These are phyloP conservation scores for Helogale parvula DNA, from an alignment of 2,113 vertebrate genomes.

Conservation along the genomic window DNA sequence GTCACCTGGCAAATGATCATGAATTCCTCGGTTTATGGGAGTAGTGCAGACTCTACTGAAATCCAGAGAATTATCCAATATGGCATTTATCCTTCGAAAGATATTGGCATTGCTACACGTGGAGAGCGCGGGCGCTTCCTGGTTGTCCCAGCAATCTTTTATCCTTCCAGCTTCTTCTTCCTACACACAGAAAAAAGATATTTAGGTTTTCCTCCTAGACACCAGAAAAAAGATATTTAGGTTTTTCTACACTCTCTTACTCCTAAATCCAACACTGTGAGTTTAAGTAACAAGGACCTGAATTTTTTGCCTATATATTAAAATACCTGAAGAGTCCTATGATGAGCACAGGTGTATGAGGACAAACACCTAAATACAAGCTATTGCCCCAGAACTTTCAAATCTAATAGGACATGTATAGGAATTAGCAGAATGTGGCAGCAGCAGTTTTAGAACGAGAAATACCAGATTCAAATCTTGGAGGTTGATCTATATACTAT, in stretches of 20 bases:
- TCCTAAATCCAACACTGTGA: neutral
- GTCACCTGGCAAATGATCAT: constrained; percentile 91
- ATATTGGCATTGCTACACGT: constrained; percentile 97
- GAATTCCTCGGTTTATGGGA: constrained; percentile 88
- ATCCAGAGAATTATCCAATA: constrained; percentile 97
- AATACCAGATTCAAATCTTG: neutral
- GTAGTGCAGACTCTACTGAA: constrained; percentile 97
- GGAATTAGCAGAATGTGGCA: neutral
- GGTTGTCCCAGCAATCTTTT: constrained; percentile 90
- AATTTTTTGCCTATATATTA: neutral
- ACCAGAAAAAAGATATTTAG: constrained; percentile 50
- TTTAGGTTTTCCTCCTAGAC: constrained; percentile 74
- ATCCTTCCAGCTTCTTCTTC: constrained; percentile 90
- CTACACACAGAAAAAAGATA: constrained; percentile 81
- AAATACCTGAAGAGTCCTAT: neutral
- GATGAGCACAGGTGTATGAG: neutral
- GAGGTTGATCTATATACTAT: neutral
- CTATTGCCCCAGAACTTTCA: neutral
- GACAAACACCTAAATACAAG: neutral
- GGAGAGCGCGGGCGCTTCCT: constrained; percentile 91
- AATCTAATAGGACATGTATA: neutral
- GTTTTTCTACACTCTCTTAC: neutral
- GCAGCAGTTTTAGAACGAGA: neutral
- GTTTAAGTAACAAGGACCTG: neutral
- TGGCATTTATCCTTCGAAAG: constrained; percentile 97